These are phyloP conservation scores for Anoplopoma fimbria DNA, from an alignment of 2,113 vertebrate genomes.

Conservation along the genomic window DNA sequence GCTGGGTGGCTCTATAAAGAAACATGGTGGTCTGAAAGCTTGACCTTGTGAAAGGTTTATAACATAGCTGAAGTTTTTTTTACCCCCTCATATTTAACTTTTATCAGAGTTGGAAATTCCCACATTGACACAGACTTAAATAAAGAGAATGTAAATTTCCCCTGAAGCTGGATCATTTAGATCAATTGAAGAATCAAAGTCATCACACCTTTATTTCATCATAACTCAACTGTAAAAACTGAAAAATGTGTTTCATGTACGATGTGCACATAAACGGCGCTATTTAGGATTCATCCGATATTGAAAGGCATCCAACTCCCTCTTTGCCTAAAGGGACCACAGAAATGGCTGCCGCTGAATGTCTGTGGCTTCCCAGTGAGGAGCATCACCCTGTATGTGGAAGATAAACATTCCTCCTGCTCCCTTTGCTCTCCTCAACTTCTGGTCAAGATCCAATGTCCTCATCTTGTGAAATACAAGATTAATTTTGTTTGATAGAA, in stretches of 20 bases:
- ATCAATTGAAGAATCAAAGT: slow-evolving; percentile 13
- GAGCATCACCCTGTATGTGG: slow-evolving; percentile 33
- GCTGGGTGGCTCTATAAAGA: slow-evolving; percentile 51
- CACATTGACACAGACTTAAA: slow-evolving; percentile 8
- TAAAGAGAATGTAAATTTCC: slow-evolving; percentile 2
- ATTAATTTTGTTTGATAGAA: slow-evolving; percentile 28
- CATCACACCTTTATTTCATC: slow-evolving; percentile 22
- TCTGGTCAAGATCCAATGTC: slow-evolving; percentile 48
- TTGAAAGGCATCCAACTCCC: slow-evolving; percentile 45
- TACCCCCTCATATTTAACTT: slow-evolving; percentile 16
- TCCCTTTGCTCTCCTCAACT: slow-evolving; percentile 30
- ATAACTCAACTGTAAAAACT: slow-evolving; percentile 16
- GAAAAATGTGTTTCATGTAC: slow-evolving; percentile 20
- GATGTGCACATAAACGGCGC: not conserved
- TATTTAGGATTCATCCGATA: slow-evolving; percentile 6
- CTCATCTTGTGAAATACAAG: slow-evolving; percentile 32
- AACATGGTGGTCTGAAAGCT: slow-evolving; percentile 49
- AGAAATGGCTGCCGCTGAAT: slow-evolving; percentile 49
- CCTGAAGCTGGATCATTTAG: slow-evolving; percentile 6
- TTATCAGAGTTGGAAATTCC: slow-evolving; percentile 37
- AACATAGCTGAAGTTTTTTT: slow-evolving; percentile 24
- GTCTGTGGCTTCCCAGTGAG: slow-evolving; percentile 53
- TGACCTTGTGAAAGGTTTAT: slow-evolving; percentile 33
- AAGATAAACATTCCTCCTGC: slow-evolving; percentile 44
- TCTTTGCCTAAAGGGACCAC: slow-evolving; percentile 35